A percentile compares a stretch with the other conserved stretches of the same genome.
These are phyloP conservation scores for Axinella damicornis DNA, from an alignment of 37 sponge, comb jelly and placozoan species.

Conservation along the genomic window DNA sequence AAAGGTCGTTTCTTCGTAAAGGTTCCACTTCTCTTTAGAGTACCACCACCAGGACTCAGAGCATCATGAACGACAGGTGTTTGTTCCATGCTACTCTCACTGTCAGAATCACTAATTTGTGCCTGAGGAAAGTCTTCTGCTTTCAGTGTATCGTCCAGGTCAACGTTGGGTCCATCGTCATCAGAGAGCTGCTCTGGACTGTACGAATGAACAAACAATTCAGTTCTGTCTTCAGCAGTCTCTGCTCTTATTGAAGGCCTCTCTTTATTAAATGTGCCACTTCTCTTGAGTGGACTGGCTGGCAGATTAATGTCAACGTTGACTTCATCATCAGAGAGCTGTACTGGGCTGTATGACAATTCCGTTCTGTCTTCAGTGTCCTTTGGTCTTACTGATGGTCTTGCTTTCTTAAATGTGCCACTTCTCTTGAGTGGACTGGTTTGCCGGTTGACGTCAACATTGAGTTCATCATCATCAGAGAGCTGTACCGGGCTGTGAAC, in stretches of 20 bases:
- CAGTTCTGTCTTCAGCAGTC: neutral
- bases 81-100: neutral
- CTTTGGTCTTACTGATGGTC: constrained; percentile 14
- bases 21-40: constrained; percentile 33
- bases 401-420: constrained; percentile 50
- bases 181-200: too few relatives aligned
- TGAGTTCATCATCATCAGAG: neutral
- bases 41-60: neutral
- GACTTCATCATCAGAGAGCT: too few relatives aligned
- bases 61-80: neutral
- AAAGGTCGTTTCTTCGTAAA: constrained; percentile 1
- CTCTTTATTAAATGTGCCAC: constrained; percentile 54
- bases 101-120: neutral
- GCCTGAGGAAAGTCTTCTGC: neutral
- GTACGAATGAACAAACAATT: neutral
- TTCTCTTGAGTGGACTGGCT: constrained; percentile 9
- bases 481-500: too few relatives aligned
- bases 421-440: constrained; percentile 15
- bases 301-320: neutral
- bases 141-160: neutral
- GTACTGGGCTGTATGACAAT: neutral
- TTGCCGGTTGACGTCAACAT: too few relatives aligned
- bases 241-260: constrained; percentile 11
- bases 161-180: neutral
- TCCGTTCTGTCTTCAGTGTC: neutral